Evolutionary conservation across 2,888 invertebrate genomes (phyloP), one percentile per base, ranked within the genome.

Genomic region (Galerucella pusilla): DNA sequence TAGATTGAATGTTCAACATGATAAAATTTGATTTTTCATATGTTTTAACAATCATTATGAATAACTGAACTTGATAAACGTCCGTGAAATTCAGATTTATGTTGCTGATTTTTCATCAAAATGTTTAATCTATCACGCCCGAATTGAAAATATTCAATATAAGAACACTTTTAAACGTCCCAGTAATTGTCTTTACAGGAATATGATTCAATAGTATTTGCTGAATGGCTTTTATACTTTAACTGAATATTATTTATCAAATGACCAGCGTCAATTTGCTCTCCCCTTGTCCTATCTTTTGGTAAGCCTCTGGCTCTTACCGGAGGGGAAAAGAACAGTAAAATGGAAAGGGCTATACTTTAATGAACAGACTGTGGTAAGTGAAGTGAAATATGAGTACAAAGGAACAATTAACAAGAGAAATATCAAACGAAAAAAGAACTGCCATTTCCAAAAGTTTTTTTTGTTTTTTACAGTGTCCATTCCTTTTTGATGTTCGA

Each of bases 321-420:
- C 35, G 42, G 46, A 68, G 49, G 67, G 54, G 52, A 67, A 67
- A 25, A 52, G n/a, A 52, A 54, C 52, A 67, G 67, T 49, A 79
- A 49, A 28, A 54, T 28, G 71, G 46, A 46, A 71, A 71, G 54
- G 71, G 65, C 79, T 80, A 82, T 82, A 83, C 84, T 85, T 85
- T 85, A 86, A 85, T 85, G 85, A 86, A 86, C 85, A 85, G 84
- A 83, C 82, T 81, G 84, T 80, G 84, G 82, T 81, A 85, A 83
- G 83, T 84, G 83, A 81, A 83, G 84, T 84, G 83, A 85, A 86
- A 85, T 83, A 80, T 81, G 82, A 84, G 84, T 85, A 86, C 85
- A 86, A 86, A 86, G 86, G 85, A 86, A 86, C 86, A 87, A 86
- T 87, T 87, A 87, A 86, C 86, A 85, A 86, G 86, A 85, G 85